Evolutionary conservation across 1,140 invertebrate genomes (phyloP).

Genomic region (Scaptomyza montana): DNA sequence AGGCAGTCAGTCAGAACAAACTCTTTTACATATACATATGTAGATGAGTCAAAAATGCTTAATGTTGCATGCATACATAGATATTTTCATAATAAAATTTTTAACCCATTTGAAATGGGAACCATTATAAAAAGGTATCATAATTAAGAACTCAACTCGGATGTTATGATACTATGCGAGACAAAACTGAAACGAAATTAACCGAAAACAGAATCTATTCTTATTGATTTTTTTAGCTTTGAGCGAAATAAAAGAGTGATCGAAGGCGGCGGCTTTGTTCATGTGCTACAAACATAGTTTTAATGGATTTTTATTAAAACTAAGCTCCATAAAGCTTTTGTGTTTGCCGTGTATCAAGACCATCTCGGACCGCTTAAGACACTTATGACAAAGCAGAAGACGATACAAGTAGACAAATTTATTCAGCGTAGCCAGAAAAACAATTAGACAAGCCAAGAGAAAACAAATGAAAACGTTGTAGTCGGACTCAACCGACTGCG

Average conservation of each 20-base stretch:
- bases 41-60: too few relatives aligned
- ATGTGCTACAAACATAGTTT: conserved; percentile 78
- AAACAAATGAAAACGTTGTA: too few relatives aligned
- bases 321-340: conserved; percentile 78
- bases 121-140: conserved; percentile 28
- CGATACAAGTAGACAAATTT: neutral
- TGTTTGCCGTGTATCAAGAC: conserved; percentile 57
- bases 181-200: too few relatives aligned
- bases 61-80: too few relatives aligned
- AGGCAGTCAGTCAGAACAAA: too few relatives aligned
- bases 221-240: conserved; percentile 56
- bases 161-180: conserved; percentile 7
- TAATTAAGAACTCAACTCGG: conserved; percentile 20
- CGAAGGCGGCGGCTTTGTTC: conserved; percentile 74
- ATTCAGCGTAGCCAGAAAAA: neutral
- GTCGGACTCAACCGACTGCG: too few relatives aligned
- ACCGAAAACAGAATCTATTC: conserved; percentile 45
- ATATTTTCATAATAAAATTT: too few relatives aligned
- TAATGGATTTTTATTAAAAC: conserved; percentile 81
- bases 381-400: conserved; percentile 21
- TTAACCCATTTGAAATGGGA: too few relatives aligned
- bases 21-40: too few relatives aligned
- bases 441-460: neutral
- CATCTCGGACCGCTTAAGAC: neutral
- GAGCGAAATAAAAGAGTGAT: conserved; percentile 74